Evolutionary conservation across 2,888 invertebrate genomes (phyloP).

Genomic region (Archips xylosteana): DNA sequence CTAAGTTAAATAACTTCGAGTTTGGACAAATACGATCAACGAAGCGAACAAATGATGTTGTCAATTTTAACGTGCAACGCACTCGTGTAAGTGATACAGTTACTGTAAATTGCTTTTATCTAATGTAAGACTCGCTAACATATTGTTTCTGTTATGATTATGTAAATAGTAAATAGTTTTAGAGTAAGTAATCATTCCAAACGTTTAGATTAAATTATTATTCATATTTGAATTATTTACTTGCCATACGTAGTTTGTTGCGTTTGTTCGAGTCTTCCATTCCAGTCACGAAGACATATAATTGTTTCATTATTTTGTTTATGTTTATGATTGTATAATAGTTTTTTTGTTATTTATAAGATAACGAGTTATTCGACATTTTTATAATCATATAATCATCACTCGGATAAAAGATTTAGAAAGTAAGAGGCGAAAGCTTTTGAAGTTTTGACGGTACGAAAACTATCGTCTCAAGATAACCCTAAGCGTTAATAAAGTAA

Average conservation of each 20-base stretch:
- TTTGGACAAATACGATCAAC: slow-evolving; percentile 41
- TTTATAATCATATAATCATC: slow-evolving; percentile 25
- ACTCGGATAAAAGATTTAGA: slow-evolving; percentile 30
- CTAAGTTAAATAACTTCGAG: slow-evolving; percentile 21
- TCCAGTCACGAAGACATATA: slow-evolving; percentile 65
- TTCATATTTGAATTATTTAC: slow-evolving; percentile 78
- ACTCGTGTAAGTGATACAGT: slow-evolving; percentile 50
- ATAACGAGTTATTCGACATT: slow-evolving; percentile 35
- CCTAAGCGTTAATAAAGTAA: background rate
- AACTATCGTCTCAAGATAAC: background rate
- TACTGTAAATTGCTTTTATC: slow-evolving; percentile 57
- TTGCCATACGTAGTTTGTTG: slow-evolving; percentile 81
- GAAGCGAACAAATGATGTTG: slow-evolving; percentile 38
- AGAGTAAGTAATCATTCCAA: slow-evolving; percentile 77
- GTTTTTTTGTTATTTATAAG: slow-evolving; percentile 68
- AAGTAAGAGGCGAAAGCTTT: slow-evolving; percentile 29
- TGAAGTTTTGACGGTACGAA: slow-evolving; percentile 15
- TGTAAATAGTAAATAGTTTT: slow-evolving; percentile 78
- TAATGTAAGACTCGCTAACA: slow-evolving; percentile 50
- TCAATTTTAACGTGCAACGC: slow-evolving; percentile 49
- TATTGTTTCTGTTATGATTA: slow-evolving; percentile 76
- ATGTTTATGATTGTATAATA: slow-evolving; percentile 74
- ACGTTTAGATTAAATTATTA: slow-evolving; percentile 79
- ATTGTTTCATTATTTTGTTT: slow-evolving; percentile 79
- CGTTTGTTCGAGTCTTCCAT: slow-evolving; percentile 76